A percentile compares a stretch with the other conserved stretches of the same genome.
These are phyloP conservation scores for Aspidoscelis tigris DNA, from an alignment of 2,113 vertebrate species.

Conservation along the genomic window DNA sequence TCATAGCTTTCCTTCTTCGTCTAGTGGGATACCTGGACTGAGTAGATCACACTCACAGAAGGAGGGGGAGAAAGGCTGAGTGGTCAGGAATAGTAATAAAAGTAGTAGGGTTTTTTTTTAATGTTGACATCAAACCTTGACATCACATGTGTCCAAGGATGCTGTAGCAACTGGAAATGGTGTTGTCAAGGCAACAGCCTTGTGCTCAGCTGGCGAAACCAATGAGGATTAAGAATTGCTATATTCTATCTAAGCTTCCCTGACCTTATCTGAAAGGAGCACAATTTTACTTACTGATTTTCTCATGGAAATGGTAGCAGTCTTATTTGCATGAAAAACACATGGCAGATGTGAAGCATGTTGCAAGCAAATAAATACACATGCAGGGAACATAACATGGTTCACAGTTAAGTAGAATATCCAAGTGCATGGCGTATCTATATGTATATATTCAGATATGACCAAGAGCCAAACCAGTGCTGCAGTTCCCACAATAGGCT, in stretches of 20 bases:
- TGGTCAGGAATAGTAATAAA: slow-evolving; percentile 56
- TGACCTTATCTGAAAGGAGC: slow-evolving; percentile 77
- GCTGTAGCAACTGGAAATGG: slow-evolving; percentile 75
- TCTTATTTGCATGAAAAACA: background rate
- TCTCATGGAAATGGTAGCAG: background rate
- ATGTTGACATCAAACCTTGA: slow-evolving; percentile 73
- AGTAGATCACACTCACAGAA: slow-evolving; percentile 47
- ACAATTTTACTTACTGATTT: slow-evolving; percentile 33
- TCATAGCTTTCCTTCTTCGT: slow-evolving; percentile 45
- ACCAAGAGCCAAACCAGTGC: background rate
- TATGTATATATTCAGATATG: background rate
- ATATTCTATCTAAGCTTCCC: slow-evolving; percentile 73
- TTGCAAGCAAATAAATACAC: background rate
- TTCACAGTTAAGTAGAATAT: background rate
- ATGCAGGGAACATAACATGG: too few species aligned
- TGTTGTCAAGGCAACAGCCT: slow-evolving; percentile 83
- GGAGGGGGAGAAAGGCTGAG: background rate
- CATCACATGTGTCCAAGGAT: slow-evolving; percentile 69
- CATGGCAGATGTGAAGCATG: too few species aligned
- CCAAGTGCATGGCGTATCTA: background rate
- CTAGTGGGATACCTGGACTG: slow-evolving; percentile 62
- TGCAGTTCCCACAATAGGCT: too few species aligned
- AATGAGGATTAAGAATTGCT: slow-evolving; percentile 78
- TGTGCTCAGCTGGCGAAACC: slow-evolving; percentile 76
- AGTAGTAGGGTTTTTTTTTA: slow-evolving; percentile 61